A percentile compares a stretch with the other conserved stretches of the same genome.
Evolutionary conservation across 2,888 invertebrate genomes (phyloP).

Genomic region (Dryobotodes eremita): DNA sequence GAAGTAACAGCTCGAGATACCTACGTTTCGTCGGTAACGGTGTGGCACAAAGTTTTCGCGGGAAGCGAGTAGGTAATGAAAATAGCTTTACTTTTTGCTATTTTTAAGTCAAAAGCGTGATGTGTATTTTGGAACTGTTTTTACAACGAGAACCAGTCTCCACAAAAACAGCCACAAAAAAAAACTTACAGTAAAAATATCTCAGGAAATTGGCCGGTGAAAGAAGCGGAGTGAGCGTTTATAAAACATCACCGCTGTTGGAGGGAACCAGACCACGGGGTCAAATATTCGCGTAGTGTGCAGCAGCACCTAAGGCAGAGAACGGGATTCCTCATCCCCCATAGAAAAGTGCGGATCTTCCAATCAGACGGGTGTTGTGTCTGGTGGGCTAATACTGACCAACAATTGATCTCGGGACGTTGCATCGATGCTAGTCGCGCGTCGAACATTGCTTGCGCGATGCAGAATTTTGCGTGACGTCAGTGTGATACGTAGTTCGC

Average conservation of each 20-base stretch:
- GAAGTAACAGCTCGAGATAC: slow-evolving; percentile 73
- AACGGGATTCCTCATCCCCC: neutral
- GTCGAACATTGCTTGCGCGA: neutral
- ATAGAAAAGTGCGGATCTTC: neutral
- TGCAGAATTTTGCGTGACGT: neutral
- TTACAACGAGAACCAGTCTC: neutral
- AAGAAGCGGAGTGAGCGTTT: neutral
- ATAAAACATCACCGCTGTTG: neutral
- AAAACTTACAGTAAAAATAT: too few relatives aligned
- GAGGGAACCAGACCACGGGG: too few relatives aligned
- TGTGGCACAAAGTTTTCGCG: slow-evolving; percentile 46
- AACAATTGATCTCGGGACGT: neutral
- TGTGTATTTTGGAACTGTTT: neutral
- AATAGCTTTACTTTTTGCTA: neutral
- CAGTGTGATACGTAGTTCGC: neutral
- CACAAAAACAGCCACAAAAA: neutral
- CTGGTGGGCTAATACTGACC: neutral
- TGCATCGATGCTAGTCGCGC: neutral
- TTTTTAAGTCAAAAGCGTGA: neutral
- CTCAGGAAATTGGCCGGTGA: neutral
- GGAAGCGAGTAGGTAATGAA: neutral
- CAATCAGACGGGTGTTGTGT: neutral
- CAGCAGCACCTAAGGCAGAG: neutral
- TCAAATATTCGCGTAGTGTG: neutral
- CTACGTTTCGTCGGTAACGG: slow-evolving; percentile 61